phyloP scores from a whole-genome alignment of 2,113 vertebrate species.

The Nerophis lumbriciformis region DNA sequence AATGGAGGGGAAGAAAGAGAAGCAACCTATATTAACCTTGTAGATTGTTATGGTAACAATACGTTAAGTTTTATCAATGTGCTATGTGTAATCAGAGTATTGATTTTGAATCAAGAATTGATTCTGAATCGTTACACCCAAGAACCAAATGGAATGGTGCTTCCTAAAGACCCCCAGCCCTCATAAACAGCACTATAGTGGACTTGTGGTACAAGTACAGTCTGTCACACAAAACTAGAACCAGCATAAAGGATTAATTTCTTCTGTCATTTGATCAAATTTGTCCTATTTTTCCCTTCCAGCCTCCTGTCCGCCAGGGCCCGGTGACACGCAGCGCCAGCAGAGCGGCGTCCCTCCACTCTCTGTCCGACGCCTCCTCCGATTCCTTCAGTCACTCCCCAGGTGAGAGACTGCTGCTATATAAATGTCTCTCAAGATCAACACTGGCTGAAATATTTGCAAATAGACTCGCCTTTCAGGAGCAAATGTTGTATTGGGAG shows the following conservation, averaged over 20 bases:
- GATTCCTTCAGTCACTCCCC: constrained; percentile 78
- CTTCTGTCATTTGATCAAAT: not conserved
- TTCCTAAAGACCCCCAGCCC: too few species aligned
- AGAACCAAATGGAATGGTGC: too few species aligned
- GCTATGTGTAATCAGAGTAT: too few species aligned
- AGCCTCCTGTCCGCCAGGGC: constrained; percentile 81
- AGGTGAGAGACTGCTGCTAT: constrained; percentile 64
- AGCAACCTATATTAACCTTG: too few species aligned
- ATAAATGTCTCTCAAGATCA: constrained; percentile 1
- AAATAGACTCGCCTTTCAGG: not conserved
- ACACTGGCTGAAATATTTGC: not conserved
- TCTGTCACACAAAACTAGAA: not conserved
- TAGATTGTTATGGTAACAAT: too few species aligned
- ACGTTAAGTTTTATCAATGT: too few species aligned
- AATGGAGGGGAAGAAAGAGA: too few species aligned
- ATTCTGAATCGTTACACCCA: too few species aligned
- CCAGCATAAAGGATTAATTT: not conserved
- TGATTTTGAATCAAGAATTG: too few species aligned
- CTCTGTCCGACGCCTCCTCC: constrained; percentile 74
- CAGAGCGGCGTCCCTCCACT: constrained; percentile 70
- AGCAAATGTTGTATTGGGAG: not conserved
- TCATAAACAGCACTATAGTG: not conserved
- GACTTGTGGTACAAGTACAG: not conserved
- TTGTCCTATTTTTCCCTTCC: constrained; percentile 15
- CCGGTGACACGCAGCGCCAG: constrained; percentile 53